Base-by-base conservation (phyloP, 53 echinoderm and acorn worm genomes). In the Astropecten irregularis region DNA sequence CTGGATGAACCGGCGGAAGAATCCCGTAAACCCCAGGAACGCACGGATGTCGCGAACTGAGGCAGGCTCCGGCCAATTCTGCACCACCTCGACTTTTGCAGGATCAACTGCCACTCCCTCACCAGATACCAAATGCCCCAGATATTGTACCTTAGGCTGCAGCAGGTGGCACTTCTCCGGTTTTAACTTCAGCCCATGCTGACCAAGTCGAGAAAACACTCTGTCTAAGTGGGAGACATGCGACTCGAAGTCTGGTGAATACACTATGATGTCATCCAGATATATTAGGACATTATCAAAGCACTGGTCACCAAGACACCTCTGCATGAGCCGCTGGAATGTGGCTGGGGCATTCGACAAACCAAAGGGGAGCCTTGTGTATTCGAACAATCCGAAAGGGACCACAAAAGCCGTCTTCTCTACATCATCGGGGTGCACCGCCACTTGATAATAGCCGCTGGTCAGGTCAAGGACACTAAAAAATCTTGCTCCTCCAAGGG, bases 361-460 rank as follows among this genome's bases (percentile, higher is more conserved):
- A 0, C 81, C 81, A 15, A 79, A 79, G 0, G 39, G 81, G 9
- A 79, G 48, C 1, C 66, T 15, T 10, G 51, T 49, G 35, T 49
- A 82, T 21, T 82, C 83, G 31, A 49, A 68, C 8, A 76, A 48
- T 0, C 87, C 87, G 16, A 87, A 79, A 0, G 79, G 87, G 0
- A 55, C 68, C 2, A 31, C 21, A 34, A 87, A 87, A 6, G 79
- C 77, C 35, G 65, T 74, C 76, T 87, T 87, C 46, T 52, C 77
- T 7, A 56, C 23, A 31, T 87, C 87, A 6, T 5, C 55, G 0
- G 53, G 29, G 4, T 76, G 6, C 44, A 87, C 55, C 0, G 74
- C 86, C 1, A 85, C 86, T 54, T 85, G 86, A 14, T 72, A 84
- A 29, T 71, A 84, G 0, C 86, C 76, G 76, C 86, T 86, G n/a